These are phyloP conservation scores for Papilio polyxenes DNA, from an alignment of 1,140 invertebrate species.

Conservation along the genomic window DNA sequence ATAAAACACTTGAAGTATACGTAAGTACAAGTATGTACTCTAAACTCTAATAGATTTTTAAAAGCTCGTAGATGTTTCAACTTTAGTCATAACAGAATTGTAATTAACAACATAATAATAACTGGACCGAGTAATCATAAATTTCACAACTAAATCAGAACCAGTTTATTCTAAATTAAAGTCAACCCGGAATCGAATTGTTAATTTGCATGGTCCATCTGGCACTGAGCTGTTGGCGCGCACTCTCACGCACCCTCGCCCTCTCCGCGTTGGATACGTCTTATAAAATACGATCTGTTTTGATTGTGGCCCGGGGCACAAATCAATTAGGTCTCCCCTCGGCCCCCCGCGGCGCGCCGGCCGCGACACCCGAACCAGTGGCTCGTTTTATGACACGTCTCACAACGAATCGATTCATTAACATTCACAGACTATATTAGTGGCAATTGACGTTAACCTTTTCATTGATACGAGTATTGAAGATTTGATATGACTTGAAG, in stretches of 20 bases:
- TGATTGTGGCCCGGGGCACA: slow-evolving; percentile 80
- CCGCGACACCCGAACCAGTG: slow-evolving; percentile 76
- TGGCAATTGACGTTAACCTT: slow-evolving; percentile 55
- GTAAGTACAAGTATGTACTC: background rate
- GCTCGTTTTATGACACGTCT: slow-evolving; percentile 79
- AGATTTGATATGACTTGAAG: background rate
- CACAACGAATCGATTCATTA: slow-evolving; percentile 76
- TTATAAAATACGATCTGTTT: slow-evolving; percentile 81
- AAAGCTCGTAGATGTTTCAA: background rate
- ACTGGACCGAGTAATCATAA: background rate
- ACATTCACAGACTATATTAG: slow-evolving; percentile 78
- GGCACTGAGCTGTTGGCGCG: slow-evolving; percentile 40
- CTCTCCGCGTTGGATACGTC: slow-evolving; percentile 65
- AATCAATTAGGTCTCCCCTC: slow-evolving; percentile 77
- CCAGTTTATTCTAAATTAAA: background rate
- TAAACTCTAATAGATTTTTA: background rate
- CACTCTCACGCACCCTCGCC: slow-evolving; percentile 63
- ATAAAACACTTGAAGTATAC: background rate
- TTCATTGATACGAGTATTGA: slow-evolving; percentile 42
- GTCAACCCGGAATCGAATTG: slow-evolving; percentile 57
- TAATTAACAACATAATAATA: background rate
- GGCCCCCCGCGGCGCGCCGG: slow-evolving; percentile 64
- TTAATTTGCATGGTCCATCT: slow-evolving; percentile 38
- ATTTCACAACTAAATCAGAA: background rate
- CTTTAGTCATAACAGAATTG: background rate